A percentile compares a stretch with the other conserved stretches of the same genome.
Conservation (phyloP, 2,888 invertebrate species). For the Agrotis puta region DNA sequence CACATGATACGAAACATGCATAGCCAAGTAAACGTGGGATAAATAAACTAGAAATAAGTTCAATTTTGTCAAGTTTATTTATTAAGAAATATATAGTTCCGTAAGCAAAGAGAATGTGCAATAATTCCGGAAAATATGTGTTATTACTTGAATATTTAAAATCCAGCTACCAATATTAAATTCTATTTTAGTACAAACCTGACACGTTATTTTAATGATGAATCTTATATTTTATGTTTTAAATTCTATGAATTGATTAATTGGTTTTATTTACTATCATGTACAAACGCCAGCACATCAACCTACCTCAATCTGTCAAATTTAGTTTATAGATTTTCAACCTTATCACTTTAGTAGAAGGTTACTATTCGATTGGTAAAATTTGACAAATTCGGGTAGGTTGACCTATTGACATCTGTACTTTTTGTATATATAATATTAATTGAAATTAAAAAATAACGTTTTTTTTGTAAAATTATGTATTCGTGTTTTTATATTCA, state of each 20-base stretch:
- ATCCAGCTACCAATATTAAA: neutral
- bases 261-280: too few relatives aligned
- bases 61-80: conserved; percentile 26
- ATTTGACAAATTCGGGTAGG: too few relatives aligned
- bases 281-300: too few relatives aligned
- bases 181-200: neutral
- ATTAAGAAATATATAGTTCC: conserved; percentile 17
- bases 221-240: neutral
- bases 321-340: too few relatives aligned
- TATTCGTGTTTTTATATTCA: neutral
- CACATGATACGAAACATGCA: conserved; percentile 5
- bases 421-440: too few relatives aligned
- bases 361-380: too few relatives aligned
- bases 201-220: neutral
- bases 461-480: neutral
- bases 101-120: conserved; percentile 11
- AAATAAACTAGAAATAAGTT: conserved; percentile 18
- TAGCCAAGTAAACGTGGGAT: conserved; percentile 8
- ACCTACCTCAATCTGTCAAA: too few relatives aligned
- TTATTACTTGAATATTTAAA: neutral
- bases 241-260: too few relatives aligned
- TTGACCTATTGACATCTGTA: too few relatives aligned
- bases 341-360: too few relatives aligned
- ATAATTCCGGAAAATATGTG: conserved; percentile 26
- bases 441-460: neutral